These are phyloP conservation scores for Drosophila lacteicornis DNA, from an alignment of 1,140 invertebrate genomes.

Conservation along the genomic window DNA sequence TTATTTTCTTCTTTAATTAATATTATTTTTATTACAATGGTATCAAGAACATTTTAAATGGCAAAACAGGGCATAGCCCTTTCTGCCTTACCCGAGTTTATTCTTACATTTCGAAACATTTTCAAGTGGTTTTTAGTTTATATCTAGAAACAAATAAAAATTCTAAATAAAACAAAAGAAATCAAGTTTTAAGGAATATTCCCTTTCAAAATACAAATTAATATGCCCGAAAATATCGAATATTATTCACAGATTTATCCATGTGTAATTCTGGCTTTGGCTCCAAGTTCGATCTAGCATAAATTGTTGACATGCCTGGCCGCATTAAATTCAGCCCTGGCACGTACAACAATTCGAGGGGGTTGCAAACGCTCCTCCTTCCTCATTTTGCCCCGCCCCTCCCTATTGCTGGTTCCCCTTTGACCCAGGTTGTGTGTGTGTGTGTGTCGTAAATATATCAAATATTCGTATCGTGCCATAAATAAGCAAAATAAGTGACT, in stretches of 20 bases:
- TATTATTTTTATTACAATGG: too few relatives aligned
- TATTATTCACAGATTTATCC: background rate
- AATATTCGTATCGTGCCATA: conserved; percentile 67
- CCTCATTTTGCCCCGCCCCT: background rate
- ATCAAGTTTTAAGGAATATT: too few relatives aligned
- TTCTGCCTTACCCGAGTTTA: too few relatives aligned
- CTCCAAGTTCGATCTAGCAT: conserved; percentile 41
- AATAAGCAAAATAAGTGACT: conserved; percentile 73
- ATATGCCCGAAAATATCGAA: too few relatives aligned
- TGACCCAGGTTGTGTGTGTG: conserved; percentile 20
- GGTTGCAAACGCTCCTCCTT: background rate
- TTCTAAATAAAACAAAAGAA: too few relatives aligned
- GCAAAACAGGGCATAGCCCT: too few relatives aligned
- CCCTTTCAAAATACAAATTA: background rate
- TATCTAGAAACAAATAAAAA: background rate
- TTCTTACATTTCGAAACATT: background rate
- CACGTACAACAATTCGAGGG: conserved; percentile 65
- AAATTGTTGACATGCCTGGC: conserved; percentile 69
- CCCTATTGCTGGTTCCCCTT: conserved; percentile 9
- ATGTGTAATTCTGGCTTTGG: conserved; percentile 7
- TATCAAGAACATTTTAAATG: too few relatives aligned
- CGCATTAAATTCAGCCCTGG: conserved; percentile 72
- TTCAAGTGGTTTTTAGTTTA: background rate
- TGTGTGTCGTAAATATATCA: conserved; percentile 63
- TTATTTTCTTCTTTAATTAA: background rate